Evolutionary conservation across 2,888 invertebrate species (phyloP), one percentile per base, ranked within the genome.

Genomic region (Cephus pulcher): DNA sequence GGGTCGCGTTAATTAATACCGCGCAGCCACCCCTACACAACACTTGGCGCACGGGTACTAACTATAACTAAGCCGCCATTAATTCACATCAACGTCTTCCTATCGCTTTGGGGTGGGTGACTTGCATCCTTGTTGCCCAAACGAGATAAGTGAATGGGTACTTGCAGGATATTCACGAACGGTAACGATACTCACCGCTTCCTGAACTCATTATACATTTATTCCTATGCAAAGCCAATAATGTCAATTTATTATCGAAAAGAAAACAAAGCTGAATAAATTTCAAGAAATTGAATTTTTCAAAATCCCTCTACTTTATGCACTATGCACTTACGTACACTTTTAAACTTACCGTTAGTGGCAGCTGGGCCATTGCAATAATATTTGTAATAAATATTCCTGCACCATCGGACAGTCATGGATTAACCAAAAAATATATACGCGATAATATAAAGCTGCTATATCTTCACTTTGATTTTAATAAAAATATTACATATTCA

Each of bases 41-140:
- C 80, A 83, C 86, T 84, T 78, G 80, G 79, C 79, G 80, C 79
- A 74, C 80, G 79, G 80, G 76, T 81, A 79, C 82, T 79, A 82
- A 89, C 88, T 88, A 87, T 87, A 86, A 88, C 88, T 91, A 91
- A 91, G 90, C 90, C 85, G 85, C 88, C 90, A 91, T 91, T 91
- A 91, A 91, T 91, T 91, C 90, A 91, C 91, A 90, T 91, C 91
- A 91, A 91, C 87, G 91, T 91, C 90, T 91, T 90, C 82, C 89
- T 91, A 90, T 87, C 86, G 86, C 81, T 78, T 73, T 77, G 79
- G 83, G 84, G 83, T 82, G 82, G 88, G 86, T 91, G 91, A 91
- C 91, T 91, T 90, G 91, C 90, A 88, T 88, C 86, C 88, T 89
- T 87, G 84, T 89, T 89, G 88, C 86, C 83, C 83, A 84, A 87